phyloP scores from a whole-genome alignment of 2,888 invertebrate genomes.

The Dexiosoma caninum region DNA sequence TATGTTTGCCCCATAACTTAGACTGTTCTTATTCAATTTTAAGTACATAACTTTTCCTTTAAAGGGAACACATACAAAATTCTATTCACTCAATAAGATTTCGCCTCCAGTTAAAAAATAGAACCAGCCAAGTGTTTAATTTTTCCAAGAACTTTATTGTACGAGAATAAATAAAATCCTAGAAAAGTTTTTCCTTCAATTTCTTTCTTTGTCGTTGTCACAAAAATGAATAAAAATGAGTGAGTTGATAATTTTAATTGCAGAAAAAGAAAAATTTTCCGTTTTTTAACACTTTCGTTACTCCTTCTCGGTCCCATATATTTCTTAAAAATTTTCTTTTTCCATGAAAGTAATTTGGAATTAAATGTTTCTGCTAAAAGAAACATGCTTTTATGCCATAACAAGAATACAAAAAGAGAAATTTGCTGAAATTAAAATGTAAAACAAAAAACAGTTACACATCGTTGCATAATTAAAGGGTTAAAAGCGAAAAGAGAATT shows the following conservation, averaged over 20 bases:
- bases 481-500: no score
- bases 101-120: background rate
- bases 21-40: no score
- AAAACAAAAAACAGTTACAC: background rate
- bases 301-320: background rate
- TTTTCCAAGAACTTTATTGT: conserved; percentile 12
- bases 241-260: conserved; percentile 36
- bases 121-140: conserved; percentile 12
- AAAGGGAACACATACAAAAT: background rate
- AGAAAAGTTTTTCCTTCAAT: conserved; percentile 17
- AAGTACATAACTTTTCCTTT: no score
- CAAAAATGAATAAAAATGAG: background rate
- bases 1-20: no score
- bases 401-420: background rate
- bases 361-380: no score
- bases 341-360: conserved; percentile 3
- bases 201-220: background rate
- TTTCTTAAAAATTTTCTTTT: background rate
- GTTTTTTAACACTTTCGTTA: background rate
- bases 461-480: no score
- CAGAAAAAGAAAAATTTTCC: background rate
- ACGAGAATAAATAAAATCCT: background rate
- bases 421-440: background rate
- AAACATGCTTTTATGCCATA: background rate
- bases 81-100: background rate